These are phyloP conservation scores for Embiotoca jacksoni DNA, from an alignment of 2,113 vertebrate genomes.

Conservation along the genomic window DNA sequence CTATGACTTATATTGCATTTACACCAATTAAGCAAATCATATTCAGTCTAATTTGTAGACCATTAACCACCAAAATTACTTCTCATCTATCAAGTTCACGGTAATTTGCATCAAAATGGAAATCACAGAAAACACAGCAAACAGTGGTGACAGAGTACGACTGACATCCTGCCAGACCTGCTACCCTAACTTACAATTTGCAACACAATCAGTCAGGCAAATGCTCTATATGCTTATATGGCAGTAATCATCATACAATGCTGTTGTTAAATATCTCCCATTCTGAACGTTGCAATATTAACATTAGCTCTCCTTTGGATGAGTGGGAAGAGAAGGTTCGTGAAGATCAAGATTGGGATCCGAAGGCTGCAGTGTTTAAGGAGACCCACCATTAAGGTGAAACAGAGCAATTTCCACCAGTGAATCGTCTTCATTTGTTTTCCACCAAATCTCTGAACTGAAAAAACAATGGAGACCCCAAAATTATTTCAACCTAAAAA, in stretches of 20 bases:
- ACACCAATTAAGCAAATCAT: not conserved
- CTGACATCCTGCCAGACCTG: not conserved
- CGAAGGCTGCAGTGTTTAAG: not conserved
- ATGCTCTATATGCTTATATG: not conserved
- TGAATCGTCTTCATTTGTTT: not conserved
- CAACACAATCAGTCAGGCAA: not conserved
- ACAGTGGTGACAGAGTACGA: not conserved
- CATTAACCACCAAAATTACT: conserved; percentile 1
- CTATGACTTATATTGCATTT: conserved; percentile 3
- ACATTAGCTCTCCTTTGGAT: conserved; percentile 2
- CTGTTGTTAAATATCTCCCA: not conserved
- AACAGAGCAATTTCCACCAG: conserved; percentile 26
- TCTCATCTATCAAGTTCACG: not conserved
- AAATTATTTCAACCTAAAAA: conserved; percentile 4
- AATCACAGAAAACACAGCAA: not conserved
- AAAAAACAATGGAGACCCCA: conserved; percentile 6
- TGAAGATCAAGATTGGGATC: not conserved
- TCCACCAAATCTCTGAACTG: not conserved
- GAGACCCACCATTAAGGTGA: not conserved
- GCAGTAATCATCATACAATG: conserved; percentile 19
- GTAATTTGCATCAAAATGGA: conserved; percentile 11
- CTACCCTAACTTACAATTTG: not conserved
- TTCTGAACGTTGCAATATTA: not conserved
- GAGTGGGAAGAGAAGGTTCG: not conserved
- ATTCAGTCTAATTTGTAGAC: conserved; percentile 24